Conservation (phyloP, 64 coral and sea anemone species). For the Montipora sp. region DNA sequence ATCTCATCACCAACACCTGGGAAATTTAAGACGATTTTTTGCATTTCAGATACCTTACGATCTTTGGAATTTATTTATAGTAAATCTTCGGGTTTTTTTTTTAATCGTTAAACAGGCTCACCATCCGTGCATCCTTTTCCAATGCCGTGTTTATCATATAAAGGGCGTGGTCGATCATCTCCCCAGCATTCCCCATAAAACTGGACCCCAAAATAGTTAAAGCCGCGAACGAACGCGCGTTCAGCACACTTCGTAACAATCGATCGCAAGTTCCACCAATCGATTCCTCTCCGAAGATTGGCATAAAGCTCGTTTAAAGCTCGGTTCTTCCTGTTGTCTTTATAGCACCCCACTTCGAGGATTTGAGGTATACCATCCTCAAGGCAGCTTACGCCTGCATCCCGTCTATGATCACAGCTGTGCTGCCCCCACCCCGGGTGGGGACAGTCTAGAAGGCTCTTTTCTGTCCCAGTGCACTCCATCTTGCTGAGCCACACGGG, state of each 20-base stretch:
- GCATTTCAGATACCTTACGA: no score
- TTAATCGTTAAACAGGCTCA: constrained; percentile 9
- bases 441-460: constrained; percentile 51
- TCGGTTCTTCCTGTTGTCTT: constrained; percentile 21
- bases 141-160: constrained; percentile 67
- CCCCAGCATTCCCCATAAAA: constrained; percentile 91
- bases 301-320: constrained; percentile 65
- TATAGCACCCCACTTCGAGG: constrained; percentile 84
- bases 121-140: constrained; percentile 70
- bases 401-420: constrained; percentile 45
- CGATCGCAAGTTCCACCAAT: constrained; percentile 85
- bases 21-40: neutral
- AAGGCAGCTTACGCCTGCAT: constrained; percentile 83
- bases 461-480: constrained; percentile 70
- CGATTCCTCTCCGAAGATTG: constrained; percentile 58
- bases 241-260: constrained; percentile 93
- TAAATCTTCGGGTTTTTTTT: no score
- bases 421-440: constrained; percentile 44
- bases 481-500: constrained; percentile 77
- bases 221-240: constrained; percentile 69
- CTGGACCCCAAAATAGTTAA: constrained; percentile 87
- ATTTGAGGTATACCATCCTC: constrained; percentile 89
- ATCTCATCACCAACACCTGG: constrained; percentile 75
- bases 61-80: no score
- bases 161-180: constrained; percentile 43